Evolutionary conservation across 2,113 vertebrate species (phyloP).

Genomic region (Vimba vimba): DNA sequence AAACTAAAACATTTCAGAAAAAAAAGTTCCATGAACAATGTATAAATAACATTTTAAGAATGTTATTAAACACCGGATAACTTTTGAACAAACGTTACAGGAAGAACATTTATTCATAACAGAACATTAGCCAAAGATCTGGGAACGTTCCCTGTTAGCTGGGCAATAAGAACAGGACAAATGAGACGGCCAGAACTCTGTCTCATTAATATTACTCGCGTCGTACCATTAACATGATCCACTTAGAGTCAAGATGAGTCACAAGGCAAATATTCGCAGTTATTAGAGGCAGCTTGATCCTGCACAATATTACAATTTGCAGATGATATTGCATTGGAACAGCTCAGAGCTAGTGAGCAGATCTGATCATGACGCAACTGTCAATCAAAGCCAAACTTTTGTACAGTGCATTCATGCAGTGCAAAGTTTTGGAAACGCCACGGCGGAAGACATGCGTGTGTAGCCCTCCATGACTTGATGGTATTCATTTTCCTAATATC

Average conservation of each 20-base stretch:
- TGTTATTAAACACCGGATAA: neutral
- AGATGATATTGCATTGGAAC: conserved; percentile 49
- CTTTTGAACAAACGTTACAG: neutral
- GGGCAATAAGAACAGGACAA: neutral
- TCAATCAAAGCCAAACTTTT: conserved; percentile 11
- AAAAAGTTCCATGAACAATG: neutral
- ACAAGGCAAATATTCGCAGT: conserved; percentile 25
- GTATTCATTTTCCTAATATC: conserved; percentile 32
- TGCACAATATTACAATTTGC: conserved; percentile 43
- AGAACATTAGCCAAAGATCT: neutral
- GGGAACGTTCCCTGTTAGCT: neutral
- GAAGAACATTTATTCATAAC: neutral
- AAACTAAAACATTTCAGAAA: neutral
- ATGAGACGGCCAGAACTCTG: neutral
- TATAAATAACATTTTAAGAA: neutral
- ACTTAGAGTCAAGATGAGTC: conserved; percentile 9
- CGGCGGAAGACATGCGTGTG: conserved; percentile 64
- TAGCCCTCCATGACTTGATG: conserved; percentile 46
- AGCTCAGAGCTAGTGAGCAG: neutral
- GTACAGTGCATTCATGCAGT: conserved; percentile 57
- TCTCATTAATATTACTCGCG: neutral
- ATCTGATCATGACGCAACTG: conserved; percentile 22
- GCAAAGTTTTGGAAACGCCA: conserved; percentile 55
- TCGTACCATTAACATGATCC: neutral
- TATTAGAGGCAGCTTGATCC: conserved; percentile 20